These are phyloP conservation scores for Stigmatopora argus DNA, from an alignment of 2,113 vertebrate genomes.

Conservation along the genomic window DNA sequence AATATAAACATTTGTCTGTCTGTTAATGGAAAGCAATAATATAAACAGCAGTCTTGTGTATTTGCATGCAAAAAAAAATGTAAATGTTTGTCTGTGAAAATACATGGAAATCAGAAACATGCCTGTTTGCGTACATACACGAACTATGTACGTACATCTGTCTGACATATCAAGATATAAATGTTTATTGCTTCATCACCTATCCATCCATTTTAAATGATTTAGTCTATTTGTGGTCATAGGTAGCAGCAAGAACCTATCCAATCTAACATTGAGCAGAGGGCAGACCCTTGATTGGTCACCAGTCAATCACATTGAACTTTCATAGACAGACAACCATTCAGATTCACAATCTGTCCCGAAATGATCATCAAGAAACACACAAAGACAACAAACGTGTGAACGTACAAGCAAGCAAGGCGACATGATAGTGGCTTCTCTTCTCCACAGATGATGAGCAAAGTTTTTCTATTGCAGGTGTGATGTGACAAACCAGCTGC, in stretches of 20 bases:
- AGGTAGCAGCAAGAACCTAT: too few species aligned
- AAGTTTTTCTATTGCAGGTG: not conserved
- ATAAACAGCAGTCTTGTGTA: not conserved
- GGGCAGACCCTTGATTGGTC: too few species aligned
- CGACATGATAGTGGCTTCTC: not conserved
- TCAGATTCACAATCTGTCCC: too few species aligned
- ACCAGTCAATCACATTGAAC: not conserved
- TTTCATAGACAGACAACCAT: not conserved
- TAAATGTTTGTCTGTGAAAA: not conserved
- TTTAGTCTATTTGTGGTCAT: too few species aligned
- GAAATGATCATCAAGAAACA: not conserved
- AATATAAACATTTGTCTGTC: not conserved
- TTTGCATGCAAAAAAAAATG: not conserved
- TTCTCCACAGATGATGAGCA: slow-evolving; percentile 1
- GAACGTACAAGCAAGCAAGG: not conserved
- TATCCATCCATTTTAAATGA: too few species aligned
- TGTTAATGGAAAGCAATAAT: not conserved
- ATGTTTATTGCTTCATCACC: not conserved
- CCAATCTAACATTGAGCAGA: too few species aligned
- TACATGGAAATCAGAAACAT: too few species aligned
- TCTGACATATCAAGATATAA: too few species aligned
- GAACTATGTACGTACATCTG: too few species aligned
- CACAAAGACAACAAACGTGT: not conserved
- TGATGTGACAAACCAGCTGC: slow-evolving; percentile 52
- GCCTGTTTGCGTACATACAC: too few species aligned